Conservation (phyloP, 2,113 vertebrate species). For the Ascaphus truei region DNA sequence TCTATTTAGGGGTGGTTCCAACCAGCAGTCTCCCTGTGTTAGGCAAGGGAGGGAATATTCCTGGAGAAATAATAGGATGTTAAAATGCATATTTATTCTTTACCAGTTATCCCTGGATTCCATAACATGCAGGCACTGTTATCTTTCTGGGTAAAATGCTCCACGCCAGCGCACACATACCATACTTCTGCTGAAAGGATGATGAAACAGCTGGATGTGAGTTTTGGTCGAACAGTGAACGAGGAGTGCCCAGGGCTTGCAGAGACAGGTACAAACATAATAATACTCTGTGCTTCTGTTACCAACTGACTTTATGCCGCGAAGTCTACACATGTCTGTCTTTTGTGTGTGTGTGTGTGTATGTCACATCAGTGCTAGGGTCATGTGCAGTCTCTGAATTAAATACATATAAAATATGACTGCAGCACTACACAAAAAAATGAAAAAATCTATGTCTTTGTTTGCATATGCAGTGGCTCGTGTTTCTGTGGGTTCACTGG, state of each 20-base stretch:
- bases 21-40: background rate
- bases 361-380: background rate
- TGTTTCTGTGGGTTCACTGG: too few relatives aligned
- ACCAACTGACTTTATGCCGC: too few relatives aligned
- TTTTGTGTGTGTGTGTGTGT: background rate
- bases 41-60: background rate
- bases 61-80: too few relatives aligned
- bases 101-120: constrained; percentile 79
- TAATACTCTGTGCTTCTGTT: background rate
- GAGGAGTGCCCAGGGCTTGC: constrained; percentile 69
- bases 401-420: too few relatives aligned
- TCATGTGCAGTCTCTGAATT: too few relatives aligned
- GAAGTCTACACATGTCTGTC: background rate
- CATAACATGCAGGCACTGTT: constrained; percentile 74
- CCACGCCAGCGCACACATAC: constrained; percentile 72
- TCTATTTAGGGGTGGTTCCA: too few relatives aligned
- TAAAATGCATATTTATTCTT: background rate
- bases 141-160: constrained; percentile 88
- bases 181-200: constrained; percentile 83
- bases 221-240: constrained; percentile 68
- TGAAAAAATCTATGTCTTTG: too few relatives aligned
- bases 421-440: too few relatives aligned
- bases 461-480: too few relatives aligned
- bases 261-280: constrained; percentile 69
- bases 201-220: constrained; percentile 73